These are phyloP conservation scores for Melitaea athalia DNA, from an alignment of 2,888 invertebrate species.

Conservation along the genomic window DNA sequence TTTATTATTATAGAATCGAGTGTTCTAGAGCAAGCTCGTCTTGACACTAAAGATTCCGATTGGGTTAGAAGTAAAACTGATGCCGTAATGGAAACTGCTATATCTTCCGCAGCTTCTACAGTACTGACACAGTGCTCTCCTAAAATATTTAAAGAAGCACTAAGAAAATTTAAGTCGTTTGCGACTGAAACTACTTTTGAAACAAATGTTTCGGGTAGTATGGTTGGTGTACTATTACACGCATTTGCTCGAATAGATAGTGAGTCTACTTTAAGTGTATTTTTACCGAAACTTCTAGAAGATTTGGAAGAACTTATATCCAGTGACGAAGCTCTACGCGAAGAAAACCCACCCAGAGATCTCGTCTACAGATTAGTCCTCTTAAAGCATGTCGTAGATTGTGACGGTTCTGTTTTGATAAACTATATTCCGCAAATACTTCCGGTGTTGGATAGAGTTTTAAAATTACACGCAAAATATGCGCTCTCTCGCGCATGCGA, in stretches of 20 bases:
- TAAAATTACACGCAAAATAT: slow-evolving; percentile 86
- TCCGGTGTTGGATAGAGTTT: slow-evolving; percentile 86
- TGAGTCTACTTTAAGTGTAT: slow-evolving; percentile 85
- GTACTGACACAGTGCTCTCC: slow-evolving; percentile 89
- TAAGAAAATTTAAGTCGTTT: slow-evolving; percentile 89
- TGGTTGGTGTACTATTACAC: slow-evolving; percentile 88
- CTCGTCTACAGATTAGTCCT: slow-evolving; percentile 89
- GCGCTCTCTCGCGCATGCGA: slow-evolving; percentile 84
- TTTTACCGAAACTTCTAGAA: slow-evolving; percentile 88
- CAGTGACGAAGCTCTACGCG: slow-evolving; percentile 86
- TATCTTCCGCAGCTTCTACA: slow-evolving; percentile 85
- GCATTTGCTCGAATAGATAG: slow-evolving; percentile 86
- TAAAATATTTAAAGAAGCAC: slow-evolving; percentile 83
- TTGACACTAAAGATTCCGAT: slow-evolving; percentile 83
- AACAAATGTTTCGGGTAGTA: slow-evolving; percentile 90
- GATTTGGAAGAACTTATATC: slow-evolving; percentile 83
- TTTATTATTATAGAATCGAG: slow-evolving; percentile 88
- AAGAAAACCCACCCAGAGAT: slow-evolving; percentile 90
- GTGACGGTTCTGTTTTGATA: slow-evolving; percentile 84
- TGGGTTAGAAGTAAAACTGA: slow-evolving; percentile 86
- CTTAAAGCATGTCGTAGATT: slow-evolving; percentile 87
- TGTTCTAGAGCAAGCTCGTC: slow-evolving; percentile 85
- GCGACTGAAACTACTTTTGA: slow-evolving; percentile 90
- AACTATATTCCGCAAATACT: slow-evolving; percentile 85
- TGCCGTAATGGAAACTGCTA: slow-evolving; percentile 86